Evolutionary conservation across 2,888 invertebrate genomes (phyloP).

Genomic region (Anoncus sp.): DNA sequence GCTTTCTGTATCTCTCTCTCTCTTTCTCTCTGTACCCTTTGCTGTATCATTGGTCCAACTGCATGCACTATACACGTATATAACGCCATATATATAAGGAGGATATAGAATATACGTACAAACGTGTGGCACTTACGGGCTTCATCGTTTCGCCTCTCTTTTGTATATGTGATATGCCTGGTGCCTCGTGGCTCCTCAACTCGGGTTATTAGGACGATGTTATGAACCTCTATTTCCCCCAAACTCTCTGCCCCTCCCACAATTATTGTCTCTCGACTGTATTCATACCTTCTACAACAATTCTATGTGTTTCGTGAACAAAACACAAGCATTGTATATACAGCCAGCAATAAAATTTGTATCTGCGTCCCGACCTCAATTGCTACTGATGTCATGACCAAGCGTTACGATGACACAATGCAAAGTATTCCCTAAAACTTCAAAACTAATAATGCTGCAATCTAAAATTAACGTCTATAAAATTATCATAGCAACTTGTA

Average conservation of each 20-base stretch:
- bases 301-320: slow-evolving; percentile 8
- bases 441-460: not conserved
- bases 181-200: slow-evolving; percentile 32
- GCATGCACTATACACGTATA: not conserved
- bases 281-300: slow-evolving; percentile 9
- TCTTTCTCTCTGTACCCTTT: slow-evolving; percentile 12
- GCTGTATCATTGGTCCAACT: slow-evolving; percentile 15
- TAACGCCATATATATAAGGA: not conserved
- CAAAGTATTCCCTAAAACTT: too few species aligned
- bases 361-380: slow-evolving; percentile 14
- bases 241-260: slow-evolving; percentile 6
- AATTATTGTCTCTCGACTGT: slow-evolving; percentile 35
- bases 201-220: slow-evolving; percentile 54
- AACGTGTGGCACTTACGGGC: slow-evolving; percentile 23
- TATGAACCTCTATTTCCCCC: slow-evolving; percentile 33
- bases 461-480: not conserved
- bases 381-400: not conserved
- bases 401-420: not conserved
- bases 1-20: slow-evolving; percentile 26
- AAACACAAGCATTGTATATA: slow-evolving; percentile 25
- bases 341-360: slow-evolving; percentile 29
- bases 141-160: slow-evolving; percentile 48
- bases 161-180: slow-evolving; percentile 8
- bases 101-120: slow-evolving; percentile 18
- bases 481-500: slow-evolving; percentile 4